A percentile compares a stretch with the other conserved stretches of the same genome.
phyloP scores from a whole-genome alignment of 2,113 vertebrate genomes.

The Cavia porcellus region DNA sequence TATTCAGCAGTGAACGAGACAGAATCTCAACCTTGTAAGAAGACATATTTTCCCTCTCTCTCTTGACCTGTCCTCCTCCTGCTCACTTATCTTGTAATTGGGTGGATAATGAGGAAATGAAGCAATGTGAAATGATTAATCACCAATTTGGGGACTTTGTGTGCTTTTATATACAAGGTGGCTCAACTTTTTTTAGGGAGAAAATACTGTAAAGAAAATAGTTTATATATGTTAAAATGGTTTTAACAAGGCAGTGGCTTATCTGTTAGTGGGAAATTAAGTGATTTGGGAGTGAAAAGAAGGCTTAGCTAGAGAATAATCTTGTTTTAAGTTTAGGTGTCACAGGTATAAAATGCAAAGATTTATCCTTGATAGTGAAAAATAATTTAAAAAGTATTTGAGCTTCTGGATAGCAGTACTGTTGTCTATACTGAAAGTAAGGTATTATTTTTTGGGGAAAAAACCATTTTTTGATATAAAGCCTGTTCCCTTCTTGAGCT shows the following conservation, averaged over 20 bases:
- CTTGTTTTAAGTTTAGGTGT: not conserved
- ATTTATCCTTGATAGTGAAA: slow-evolving; percentile 27
- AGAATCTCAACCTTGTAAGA: slow-evolving; percentile 2
- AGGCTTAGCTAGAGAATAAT: not conserved
- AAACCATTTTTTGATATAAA: not conserved
- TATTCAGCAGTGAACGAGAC: not conserved
- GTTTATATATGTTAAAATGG: slow-evolving; percentile 12
- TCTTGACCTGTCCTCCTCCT: not conserved
- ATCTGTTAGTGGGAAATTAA: slow-evolving; percentile 31
- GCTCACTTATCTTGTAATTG: slow-evolving; percentile 25
- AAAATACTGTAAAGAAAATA: not conserved
- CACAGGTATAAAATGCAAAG: not conserved
- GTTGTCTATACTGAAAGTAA: slow-evolving; percentile 10
- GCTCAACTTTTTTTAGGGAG: not conserved
- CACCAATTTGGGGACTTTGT: not conserved
- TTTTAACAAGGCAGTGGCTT: slow-evolving; percentile 53
- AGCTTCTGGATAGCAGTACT: not conserved
- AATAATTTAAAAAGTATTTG: slow-evolving; percentile 13
- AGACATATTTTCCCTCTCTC: not conserved
- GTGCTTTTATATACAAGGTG: slow-evolving; percentile 41
- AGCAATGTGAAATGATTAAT: slow-evolving; percentile 49
- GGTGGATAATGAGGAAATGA: slow-evolving; percentile 56
- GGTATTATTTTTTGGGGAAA: not conserved
- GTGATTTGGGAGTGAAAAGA: not conserved
- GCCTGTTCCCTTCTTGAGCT: slow-evolving; percentile 19